Conservation (phyloP, 2,113 vertebrate genomes). For the Bos taurus region DNA sequence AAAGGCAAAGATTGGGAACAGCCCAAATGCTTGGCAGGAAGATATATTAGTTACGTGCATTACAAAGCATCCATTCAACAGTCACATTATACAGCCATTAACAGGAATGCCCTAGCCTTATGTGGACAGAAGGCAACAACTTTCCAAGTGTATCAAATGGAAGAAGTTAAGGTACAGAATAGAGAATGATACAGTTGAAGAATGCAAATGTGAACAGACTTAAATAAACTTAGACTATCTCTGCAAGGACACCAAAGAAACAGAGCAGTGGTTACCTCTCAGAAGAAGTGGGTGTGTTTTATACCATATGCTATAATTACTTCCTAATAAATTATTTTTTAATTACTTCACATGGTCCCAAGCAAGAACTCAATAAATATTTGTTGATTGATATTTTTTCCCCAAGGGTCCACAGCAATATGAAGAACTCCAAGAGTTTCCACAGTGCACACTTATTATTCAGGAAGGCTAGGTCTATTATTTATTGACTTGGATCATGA, state of each 20-base stretch:
- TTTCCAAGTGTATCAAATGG: background rate
- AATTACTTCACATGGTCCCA: background rate
- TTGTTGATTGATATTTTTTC: background rate
- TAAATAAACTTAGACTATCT: background rate
- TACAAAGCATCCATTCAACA: background rate
- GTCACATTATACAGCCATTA: background rate
- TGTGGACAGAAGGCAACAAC: background rate
- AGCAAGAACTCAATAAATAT: background rate
- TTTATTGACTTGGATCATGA: conserved; percentile 14
- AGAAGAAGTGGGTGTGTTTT: background rate
- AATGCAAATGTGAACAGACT: background rate
- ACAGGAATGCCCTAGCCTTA: background rate
- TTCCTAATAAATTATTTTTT: conserved; percentile 24
- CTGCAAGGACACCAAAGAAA: background rate
- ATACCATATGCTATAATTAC: background rate
- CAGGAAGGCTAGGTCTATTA: conserved; percentile 22
- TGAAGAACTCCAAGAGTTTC: background rate
- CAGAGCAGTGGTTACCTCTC: background rate
- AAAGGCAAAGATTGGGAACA: background rate
- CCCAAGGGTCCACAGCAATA: background rate
- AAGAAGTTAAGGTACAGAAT: background rate
- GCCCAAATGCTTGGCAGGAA: background rate
- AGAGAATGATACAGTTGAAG: background rate
- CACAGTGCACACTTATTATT: background rate
- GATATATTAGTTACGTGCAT: background rate